These are phyloP conservation scores for Bufo gargarizans DNA, from an alignment of 2,113 vertebrate genomes.

Conservation along the genomic window DNA sequence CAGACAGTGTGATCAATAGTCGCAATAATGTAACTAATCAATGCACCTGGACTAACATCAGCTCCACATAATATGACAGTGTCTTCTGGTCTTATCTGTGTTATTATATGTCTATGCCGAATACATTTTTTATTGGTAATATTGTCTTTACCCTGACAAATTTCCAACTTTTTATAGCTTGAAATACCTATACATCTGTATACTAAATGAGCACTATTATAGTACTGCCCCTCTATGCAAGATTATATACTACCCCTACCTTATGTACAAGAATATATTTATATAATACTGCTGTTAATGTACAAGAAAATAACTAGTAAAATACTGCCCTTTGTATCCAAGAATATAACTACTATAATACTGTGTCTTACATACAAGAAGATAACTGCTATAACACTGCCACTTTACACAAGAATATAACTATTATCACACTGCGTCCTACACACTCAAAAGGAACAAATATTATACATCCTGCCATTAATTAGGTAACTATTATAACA, in stretches of 20 bases:
- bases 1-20: neutral
- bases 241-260: neutral
- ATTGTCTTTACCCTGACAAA: neutral
- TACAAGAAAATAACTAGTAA: slow-evolving; percentile 2
- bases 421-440: neutral
- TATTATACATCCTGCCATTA: neutral
- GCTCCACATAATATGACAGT: neutral
- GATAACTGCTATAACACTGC: slow-evolving; percentile 4
- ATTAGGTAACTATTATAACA: neutral
- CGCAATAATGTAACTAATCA: too few relatives aligned
- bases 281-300: neutral
- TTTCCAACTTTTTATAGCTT: too few relatives aligned
- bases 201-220: neutral
- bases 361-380: neutral
- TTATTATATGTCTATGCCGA: neutral
- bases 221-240: neutral
- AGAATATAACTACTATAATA: slow-evolving; percentile 9
- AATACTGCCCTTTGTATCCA: neutral
- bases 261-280: slow-evolving; percentile 1
- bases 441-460: neutral
- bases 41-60: neutral
- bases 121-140: neutral
- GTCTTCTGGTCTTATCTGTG: neutral
- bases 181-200: too few relatives aligned
- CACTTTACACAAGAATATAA: neutral